Percentiles rank a stretch among this genome's conserved stretches.
Conservation (phyloP, 2,797 vertebrate genomes). For the Anas acuta region DNA sequence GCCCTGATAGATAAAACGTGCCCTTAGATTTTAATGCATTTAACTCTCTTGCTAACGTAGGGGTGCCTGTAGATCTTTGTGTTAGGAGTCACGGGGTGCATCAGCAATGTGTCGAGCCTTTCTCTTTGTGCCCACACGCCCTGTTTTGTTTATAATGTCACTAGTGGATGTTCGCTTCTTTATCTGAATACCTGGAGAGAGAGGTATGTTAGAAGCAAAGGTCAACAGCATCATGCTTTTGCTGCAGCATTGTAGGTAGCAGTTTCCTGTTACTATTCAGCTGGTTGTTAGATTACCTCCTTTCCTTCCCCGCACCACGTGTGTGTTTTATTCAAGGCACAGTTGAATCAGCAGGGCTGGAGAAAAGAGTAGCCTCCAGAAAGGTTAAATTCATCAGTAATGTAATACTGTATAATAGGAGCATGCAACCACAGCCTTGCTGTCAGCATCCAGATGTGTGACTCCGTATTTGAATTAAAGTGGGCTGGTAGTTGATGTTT, state of each 20-base stretch:
- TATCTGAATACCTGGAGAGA: background rate
- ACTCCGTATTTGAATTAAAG: background rate
- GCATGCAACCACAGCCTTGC: background rate
- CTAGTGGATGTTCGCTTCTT: background rate
- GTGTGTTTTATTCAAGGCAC: background rate
- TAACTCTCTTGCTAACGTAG: background rate
- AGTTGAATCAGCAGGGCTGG: background rate
- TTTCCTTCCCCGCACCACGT: rapidly evolving
- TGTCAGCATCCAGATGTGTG: background rate
- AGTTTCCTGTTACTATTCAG: background rate
- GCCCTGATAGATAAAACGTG: background rate
- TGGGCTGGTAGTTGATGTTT: background rate
- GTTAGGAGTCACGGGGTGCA: background rate
- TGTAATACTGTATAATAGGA: background rate
- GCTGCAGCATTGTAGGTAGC: background rate
- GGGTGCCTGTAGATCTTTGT: background rate
- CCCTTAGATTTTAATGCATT: background rate
- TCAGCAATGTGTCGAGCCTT: background rate
- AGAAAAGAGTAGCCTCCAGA: background rate
- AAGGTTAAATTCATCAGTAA: background rate
- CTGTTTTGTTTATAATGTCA: background rate
- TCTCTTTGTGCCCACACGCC: background rate
- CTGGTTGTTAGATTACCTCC: background rate
- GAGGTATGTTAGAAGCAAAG: background rate
- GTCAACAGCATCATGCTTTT: background rate